A percentile compares a stretch with the other conserved stretches of the same genome.
phyloP scores from a whole-genome alignment of 2,888 invertebrate species.

The Eristalinus aeneus region DNA sequence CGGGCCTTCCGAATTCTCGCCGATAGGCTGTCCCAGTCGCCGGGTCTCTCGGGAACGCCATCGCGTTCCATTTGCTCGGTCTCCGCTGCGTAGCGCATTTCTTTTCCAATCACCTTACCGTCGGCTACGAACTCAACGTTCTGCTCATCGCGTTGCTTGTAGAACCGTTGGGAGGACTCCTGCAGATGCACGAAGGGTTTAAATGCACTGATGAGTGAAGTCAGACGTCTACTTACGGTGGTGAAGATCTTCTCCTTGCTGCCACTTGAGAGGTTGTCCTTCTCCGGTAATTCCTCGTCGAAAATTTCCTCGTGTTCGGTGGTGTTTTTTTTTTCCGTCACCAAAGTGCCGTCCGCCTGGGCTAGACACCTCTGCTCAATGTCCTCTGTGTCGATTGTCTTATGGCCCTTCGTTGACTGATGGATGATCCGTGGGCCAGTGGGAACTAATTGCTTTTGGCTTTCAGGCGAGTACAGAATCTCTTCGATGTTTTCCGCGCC shows the following conservation, averaged over 20 bases:
- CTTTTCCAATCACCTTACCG: slow-evolving; percentile 89
- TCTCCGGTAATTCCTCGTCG: slow-evolving; percentile 89
- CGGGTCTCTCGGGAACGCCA: slow-evolving; percentile 85
- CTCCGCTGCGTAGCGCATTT: slow-evolving; percentile 90
- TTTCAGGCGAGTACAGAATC: slow-evolving; percentile 85
- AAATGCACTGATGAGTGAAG: not conserved
- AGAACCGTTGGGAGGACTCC: slow-evolving; percentile 84
- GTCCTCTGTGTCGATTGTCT: slow-evolving; percentile 93
- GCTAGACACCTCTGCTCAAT: slow-evolving; percentile 88
- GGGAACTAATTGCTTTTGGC: slow-evolving; percentile 84
- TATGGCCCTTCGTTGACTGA: slow-evolving; percentile 88
- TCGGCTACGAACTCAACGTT: slow-evolving; percentile 91
- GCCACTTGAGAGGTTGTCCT: slow-evolving; percentile 81
- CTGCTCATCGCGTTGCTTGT: slow-evolving; percentile 89
- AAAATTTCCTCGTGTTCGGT: slow-evolving; percentile 92
- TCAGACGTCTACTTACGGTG: slow-evolving; percentile 73
- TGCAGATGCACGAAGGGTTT: slow-evolving; percentile 57
- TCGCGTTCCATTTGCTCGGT: slow-evolving; percentile 90
- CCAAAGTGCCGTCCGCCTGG: slow-evolving; percentile 90
- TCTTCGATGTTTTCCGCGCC: slow-evolving; percentile 86
- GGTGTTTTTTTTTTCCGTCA: slow-evolving; percentile 91
- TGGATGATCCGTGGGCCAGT: slow-evolving; percentile 87
- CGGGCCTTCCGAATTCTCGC: slow-evolving; percentile 87
- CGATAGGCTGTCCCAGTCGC: slow-evolving; percentile 90
- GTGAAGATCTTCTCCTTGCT: slow-evolving; percentile 78